Conservation (phyloP, 1,140 invertebrate genomes). For the Coptotermes formosanus region DNA sequence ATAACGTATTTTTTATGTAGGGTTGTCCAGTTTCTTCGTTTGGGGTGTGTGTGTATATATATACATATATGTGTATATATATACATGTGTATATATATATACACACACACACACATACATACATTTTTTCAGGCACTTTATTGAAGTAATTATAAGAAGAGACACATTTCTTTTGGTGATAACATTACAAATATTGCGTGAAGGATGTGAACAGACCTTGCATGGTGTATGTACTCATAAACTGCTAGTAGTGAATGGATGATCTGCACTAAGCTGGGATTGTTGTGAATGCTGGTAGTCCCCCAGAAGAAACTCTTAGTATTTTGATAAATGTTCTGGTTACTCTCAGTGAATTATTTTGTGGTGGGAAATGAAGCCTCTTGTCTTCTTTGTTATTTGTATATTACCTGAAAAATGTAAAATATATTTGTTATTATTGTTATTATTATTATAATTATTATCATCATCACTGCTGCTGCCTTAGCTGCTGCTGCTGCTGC, state of each 20-base stretch:
- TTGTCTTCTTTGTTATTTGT: constrained; percentile 35
- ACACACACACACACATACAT: no score
- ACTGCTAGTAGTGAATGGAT: not conserved
- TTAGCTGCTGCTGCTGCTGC: not conserved
- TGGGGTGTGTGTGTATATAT: no score
- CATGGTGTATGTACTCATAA: not conserved
- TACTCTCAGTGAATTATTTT: constrained; percentile 30
- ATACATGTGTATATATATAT: no score
- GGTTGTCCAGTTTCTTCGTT: no score
- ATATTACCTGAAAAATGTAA: constrained; percentile 26
- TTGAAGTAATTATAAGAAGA: no score
- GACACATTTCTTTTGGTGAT: no score
- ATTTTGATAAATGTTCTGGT: constrained; percentile 36
- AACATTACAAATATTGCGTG: no score
- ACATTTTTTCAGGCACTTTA: no score
- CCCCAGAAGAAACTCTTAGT: not conserved
- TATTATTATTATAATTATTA: constrained; percentile 9
- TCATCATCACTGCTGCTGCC: constrained; percentile 28
- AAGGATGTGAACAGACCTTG: not conserved
- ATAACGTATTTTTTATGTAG: no score
- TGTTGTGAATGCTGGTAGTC: constrained; percentile 16
- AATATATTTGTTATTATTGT: constrained; percentile 37
- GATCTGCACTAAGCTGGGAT: not conserved
- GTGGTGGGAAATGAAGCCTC: constrained; percentile 27
- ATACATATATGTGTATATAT: no score